phyloP scores from a whole-genome alignment of 1,140 invertebrate species.

The Zaprionus africanus region DNA sequence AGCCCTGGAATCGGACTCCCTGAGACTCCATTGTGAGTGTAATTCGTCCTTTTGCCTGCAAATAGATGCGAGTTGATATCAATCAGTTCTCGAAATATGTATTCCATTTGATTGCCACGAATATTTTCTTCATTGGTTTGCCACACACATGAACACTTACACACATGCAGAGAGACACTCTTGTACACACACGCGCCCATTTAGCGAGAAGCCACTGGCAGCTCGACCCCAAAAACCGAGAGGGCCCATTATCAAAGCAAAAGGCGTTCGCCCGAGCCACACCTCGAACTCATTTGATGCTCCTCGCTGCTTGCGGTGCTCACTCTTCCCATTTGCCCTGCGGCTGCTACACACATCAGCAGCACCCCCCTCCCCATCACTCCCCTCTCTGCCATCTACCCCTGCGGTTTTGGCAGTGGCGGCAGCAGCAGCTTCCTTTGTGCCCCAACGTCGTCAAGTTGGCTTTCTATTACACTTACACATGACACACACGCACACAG shows the following conservation, averaged over 20 bases:
- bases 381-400: constrained; percentile 6
- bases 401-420: constrained; percentile 47
- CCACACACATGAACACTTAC: constrained; percentile 39
- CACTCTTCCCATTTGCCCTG: constrained; percentile 78
- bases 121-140: constrained; percentile 64
- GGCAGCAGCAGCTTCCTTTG: constrained; percentile 55
- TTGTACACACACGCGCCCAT: constrained; percentile 2
- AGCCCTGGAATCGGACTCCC: background rate
- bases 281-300: constrained; percentile 71
- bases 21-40: constrained; percentile 24
- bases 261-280: constrained; percentile 61
- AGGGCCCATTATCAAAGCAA: constrained; percentile 74
- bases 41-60: constrained; percentile 14
- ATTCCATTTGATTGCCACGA: constrained; percentile 51
- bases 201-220: constrained; percentile 56
- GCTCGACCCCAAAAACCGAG: constrained; percentile 64
- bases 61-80: constrained; percentile 31
- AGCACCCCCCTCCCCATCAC: too few relatives aligned
- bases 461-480: constrained; percentile 80
- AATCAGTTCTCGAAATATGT: constrained; percentile 42
- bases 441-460: constrained; percentile 61
- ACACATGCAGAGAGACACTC: constrained; percentile 24
- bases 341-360: constrained; percentile 53
- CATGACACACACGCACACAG: constrained; percentile 63
- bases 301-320: constrained; percentile 76